These are phyloP conservation scores for Lithodes maja DNA, from an alignment of 2,888 invertebrate genomes.

Conservation along the genomic window DNA sequence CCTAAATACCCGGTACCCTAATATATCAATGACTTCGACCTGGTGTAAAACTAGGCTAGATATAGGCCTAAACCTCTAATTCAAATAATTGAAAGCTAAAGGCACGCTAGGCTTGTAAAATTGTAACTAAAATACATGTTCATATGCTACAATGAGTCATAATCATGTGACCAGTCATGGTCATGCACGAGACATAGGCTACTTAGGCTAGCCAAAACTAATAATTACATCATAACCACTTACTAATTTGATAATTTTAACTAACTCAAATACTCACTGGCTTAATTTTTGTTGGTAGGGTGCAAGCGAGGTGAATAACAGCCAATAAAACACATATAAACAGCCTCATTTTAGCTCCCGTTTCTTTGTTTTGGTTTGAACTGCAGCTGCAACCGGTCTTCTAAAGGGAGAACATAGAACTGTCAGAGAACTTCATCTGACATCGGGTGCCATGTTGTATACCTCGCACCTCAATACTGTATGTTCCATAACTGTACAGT, in stretches of 20 bases:
- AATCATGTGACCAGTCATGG: too few species aligned
- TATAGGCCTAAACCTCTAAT: neutral
- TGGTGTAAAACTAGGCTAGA: neutral
- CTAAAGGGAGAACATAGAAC: too few species aligned
- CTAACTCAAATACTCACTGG: neutral
- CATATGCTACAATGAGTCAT: too few species aligned
- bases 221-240: neutral
- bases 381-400: too few species aligned
- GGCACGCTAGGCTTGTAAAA: too few species aligned
- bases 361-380: too few species aligned
- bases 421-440: too few species aligned
- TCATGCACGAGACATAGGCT: neutral
- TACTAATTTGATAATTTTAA: neutral
- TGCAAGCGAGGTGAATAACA: neutral
- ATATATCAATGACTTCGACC: neutral
- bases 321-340: neutral
- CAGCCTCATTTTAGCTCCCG: neutral
- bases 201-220: neutral
- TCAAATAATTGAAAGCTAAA: too few species aligned
- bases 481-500: too few species aligned
- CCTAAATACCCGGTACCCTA: neutral
- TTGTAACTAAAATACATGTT: too few species aligned
- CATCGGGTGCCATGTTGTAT: too few species aligned
- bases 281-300: neutral
- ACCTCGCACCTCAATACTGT: too few species aligned